Evolutionary conservation across 2,113 vertebrate species (phyloP), one percentile per base, ranked within the genome.

Genomic region (Apodemus sylvaticus): DNA sequence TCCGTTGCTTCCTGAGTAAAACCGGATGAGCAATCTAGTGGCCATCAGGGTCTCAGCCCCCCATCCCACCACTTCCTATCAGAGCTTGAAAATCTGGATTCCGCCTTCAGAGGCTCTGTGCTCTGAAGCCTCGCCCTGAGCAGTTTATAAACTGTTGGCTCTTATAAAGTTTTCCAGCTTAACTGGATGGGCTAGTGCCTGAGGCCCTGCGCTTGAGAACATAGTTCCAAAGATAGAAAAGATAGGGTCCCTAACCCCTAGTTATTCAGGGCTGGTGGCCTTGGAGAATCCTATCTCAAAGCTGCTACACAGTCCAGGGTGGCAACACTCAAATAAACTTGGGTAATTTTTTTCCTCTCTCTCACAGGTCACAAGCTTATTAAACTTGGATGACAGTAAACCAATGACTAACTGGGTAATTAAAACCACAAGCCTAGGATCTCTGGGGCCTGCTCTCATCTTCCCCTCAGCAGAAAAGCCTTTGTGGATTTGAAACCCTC

Each of bases 371-470:
- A 92, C 76, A 45, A 68, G 66, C 55, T 96, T 96, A 86, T 95
- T 95, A 94, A 91, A 94, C 78, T 94, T 94, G 96, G 66, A 92
- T 95, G 89, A 94, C 53, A 89, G 85, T 85, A 83, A 96, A 93
- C 64, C 92, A 86, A 14, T 93, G 90, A 95, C 94, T 94, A 82
- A 93, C 85, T 74, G 64, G 93, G 51, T 96, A 94, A 96, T 97
- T 88, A 94, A 94, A 95, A 94, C 81, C 95, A 86, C 88, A 92
- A 77, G 93, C 85, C 83, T 81, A 36, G 58, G 78, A 51, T 64
- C 70, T 87, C 53, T 29, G 16, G 22, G 74, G 86, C 55, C 87
- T 53, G 29, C 55, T 71, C 31, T 90, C 3, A 0, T n/a, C 42
- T 36, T 71, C 70, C 66, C 78, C 31, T 14, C 19, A 45, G 48